These are phyloP conservation scores for Chanos chanos DNA, from an alignment of 2,797 vertebrate genomes.

Conservation along the genomic window DNA sequence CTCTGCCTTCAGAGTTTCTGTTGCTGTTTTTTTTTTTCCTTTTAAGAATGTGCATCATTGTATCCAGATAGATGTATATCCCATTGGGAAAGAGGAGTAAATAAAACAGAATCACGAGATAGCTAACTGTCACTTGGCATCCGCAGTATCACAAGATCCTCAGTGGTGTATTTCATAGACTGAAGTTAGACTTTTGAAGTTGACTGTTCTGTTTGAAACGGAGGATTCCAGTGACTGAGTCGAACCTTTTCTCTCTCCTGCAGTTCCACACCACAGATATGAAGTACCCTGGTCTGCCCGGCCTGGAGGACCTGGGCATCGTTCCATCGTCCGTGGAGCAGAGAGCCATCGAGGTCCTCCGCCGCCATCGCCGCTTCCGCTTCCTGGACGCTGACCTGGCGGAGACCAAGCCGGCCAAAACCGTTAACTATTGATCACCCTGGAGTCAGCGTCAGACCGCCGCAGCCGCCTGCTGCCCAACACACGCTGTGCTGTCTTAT, in stretches of 20 bases:
- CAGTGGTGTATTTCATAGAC: too few species aligned
- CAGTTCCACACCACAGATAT: constrained; percentile 88
- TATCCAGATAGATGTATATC: too few species aligned
- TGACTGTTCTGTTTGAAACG: too few species aligned
- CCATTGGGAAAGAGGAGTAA: too few species aligned
- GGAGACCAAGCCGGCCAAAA: constrained; percentile 81
- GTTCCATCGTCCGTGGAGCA: constrained; percentile 77
- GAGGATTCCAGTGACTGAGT: not conserved
- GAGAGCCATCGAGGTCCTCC: constrained; percentile 88
- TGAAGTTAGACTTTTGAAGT: too few species aligned
- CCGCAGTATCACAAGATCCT: too few species aligned
- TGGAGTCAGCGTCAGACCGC: not conserved
- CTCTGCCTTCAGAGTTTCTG: not conserved
- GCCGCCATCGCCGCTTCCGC: constrained; percentile 85
- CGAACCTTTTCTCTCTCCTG: not conserved
- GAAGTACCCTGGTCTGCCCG: constrained; percentile 80
- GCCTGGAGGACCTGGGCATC: constrained; percentile 88
- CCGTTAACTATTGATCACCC: constrained; percentile 64
- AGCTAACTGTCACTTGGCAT: too few species aligned
- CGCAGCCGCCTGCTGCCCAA: constrained; percentile 17
- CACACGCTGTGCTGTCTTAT: constrained; percentile 40
- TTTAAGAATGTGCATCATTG: too few species aligned
- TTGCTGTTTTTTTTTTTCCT: not conserved
- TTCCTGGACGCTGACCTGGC: constrained; percentile 80
- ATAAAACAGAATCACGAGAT: too few species aligned